These are phyloP conservation scores for Tiliqua scincoides DNA, from an alignment of 2,113 vertebrate genomes.

Conservation along the genomic window DNA sequence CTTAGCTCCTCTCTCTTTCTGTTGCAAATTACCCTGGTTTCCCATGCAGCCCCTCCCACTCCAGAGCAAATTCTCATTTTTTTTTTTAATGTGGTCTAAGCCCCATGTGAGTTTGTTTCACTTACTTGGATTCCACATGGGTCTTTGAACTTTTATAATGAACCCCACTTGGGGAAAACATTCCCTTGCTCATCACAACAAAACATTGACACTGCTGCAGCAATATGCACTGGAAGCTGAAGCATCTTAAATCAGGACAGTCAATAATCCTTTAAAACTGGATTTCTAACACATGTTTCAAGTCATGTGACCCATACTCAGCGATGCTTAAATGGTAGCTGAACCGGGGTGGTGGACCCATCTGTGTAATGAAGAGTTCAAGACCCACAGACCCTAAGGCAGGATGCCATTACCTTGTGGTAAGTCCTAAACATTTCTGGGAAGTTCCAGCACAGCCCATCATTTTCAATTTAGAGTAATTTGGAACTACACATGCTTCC, in stretches of 20 bases:
- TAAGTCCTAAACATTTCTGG: too few relatives aligned
- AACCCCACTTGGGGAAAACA: not conserved
- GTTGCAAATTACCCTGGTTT: not conserved
- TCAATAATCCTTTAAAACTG: not conserved
- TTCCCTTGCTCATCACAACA: not conserved
- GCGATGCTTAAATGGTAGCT: not conserved
- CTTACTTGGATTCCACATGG: not conserved
- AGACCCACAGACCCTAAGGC: not conserved
- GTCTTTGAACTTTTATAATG: not conserved
- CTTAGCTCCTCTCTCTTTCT: not conserved
- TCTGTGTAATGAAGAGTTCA: not conserved
- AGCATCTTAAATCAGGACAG: not conserved
- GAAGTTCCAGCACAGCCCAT: not conserved
- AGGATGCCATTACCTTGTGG: not conserved
- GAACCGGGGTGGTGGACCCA: too few relatives aligned
- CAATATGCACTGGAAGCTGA: not conserved
- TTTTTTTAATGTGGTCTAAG: conserved; percentile 1
- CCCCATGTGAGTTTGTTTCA: not conserved
- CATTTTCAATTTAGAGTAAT: not conserved
- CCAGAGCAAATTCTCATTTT: not conserved
- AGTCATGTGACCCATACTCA: not conserved
- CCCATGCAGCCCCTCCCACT: not conserved
- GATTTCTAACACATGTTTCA: not conserved
- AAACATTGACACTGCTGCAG: not conserved
- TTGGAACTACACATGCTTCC: not conserved